Base-by-base conservation (phyloP, 2,888 invertebrate genomes). In the Spilarctia lutea region DNA sequence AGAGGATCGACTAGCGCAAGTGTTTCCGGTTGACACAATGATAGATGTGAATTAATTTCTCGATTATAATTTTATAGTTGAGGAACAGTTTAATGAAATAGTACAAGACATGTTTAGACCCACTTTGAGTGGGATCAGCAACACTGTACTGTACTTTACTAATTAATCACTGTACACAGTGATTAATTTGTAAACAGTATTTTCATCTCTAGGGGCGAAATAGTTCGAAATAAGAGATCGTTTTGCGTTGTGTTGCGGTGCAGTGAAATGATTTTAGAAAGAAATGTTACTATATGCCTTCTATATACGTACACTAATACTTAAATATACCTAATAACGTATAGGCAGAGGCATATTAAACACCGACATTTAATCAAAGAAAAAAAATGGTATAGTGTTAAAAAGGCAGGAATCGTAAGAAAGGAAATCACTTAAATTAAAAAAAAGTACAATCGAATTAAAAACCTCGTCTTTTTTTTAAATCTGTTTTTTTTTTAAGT, bases 61-160 rank as follows among this genome's bases (percentile, higher is more conserved):
- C 39, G 65, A 76, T 71, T n/a, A 60, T 52, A 75, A 75, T 72
- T 35, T 72, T 68, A 65, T 24, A 56, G 73, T 39, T 79, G 75
- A 30, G 75, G 75, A 75, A 77, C 68, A 33, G 74, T 74, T 83
- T 78, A 75, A 71, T 74, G 65, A 65, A 65, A 83, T 80, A 79
- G 78, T 84, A 78, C 69, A 75, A 68, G 60, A 72, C 27, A 65
- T 79, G 84, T 84, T 82, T 80, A 82, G 10, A 24, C 48, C 74
- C 78, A 77, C 48, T 68, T 80, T 77, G 72, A 68, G 11, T 18
- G n/a, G 69, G 71, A 66, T 71, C 68, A 52, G n/a, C 65, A 27
- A 42, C 42, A 60, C 0, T 60, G 45, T n/a, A n/a, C n/a, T n/a
- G n/a, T n/a, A n/a, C n/a, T n/a, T n/a, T n/a, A n/a, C n/a, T n/a